Base-by-base conservation (phyloP, 2,888 invertebrate species). In the Sericinus montela region DNA sequence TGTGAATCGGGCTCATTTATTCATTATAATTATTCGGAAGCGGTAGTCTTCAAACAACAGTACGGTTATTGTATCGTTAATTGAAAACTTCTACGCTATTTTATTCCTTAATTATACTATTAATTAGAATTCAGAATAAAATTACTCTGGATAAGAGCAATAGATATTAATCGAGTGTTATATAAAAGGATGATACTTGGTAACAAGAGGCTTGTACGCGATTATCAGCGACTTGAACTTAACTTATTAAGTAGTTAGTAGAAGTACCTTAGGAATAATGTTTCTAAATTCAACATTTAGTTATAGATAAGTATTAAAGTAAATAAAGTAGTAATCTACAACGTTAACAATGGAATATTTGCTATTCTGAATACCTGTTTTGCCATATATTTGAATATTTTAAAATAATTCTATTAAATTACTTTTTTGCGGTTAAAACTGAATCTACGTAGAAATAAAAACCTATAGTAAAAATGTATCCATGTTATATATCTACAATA, bases 1-100 rank as follows among this genome's bases (percentile, higher is more conserved):
- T 55, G 51, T 56, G 49, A 51, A 58, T 55, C 35, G 48, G 48
- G 55, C 48, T 57, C 60, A 59, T 49, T 59, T 59, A 52, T 58
- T 60, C 52, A 48, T 45, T 52, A 19, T 46, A 37, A 45, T 55
- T 58, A 60, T 57, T 54, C 59, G 58, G 50, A 39, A 47, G 19
- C 55, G 49, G 49, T 54, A 55, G 53, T 14, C 37, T 54, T 57
- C n/a, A 38, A 43, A 46, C 48, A 56, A 45, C 40, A 23, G 8
- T 48, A 37, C 36, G 15, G 23, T 23, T 19, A 32, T 30, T 15
- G 34, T 39, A 32, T 32, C 23, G 16, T 23, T 37, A 25, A 36
- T 42, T 28, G 15, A 29, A 16, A 32, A 14, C 8, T 0, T 15
- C 11, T 36, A n/a, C 10, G 13, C 10, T 1, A 23, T 38, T 32